Evolutionary conservation across 2,888 invertebrate genomes (phyloP), one percentile per base, ranked within the genome.

Genomic region (Mimumesa dahlbomi): DNA sequence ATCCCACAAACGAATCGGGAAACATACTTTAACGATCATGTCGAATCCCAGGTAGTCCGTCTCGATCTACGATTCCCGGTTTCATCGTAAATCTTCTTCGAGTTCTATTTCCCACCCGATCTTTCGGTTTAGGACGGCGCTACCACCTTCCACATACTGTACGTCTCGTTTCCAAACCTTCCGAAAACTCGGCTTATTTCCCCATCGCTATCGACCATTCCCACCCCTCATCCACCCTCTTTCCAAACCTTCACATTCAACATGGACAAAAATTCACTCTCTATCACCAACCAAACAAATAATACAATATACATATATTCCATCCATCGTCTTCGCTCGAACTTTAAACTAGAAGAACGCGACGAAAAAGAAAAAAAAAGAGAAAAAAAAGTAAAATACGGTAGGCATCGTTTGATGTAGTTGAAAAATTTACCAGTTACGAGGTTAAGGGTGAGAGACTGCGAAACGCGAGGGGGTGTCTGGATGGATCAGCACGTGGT

Each of bases 91-190:
- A 73, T 76, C 77, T 77, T 77, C 49, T 49, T 56, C 70, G 52
- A 70, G 66, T 72, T 64, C 71, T 46, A 69, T 77, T 76, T 77
- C 73, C 70, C 70, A 62, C 56, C 70, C 77, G 73, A 76, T 76
- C 66, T 73, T 66, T 46, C 70, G 45, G 62, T n/a, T n/a, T n/a
- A n/a, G n/a, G n/a, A n/a, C n/a, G n/a, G n/a, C n/a, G n/a, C n/a
- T n/a, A n/a, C n/a, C n/a, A n/a, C n/a, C n/a, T n/a, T n/a, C n/a
- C n/a, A n/a, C n/a, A n/a, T n/a, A n/a, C n/a, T n/a, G n/a, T n/a
- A n/a, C n/a, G n/a, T n/a, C n/a, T n/a, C n/a, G n/a, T n/a, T n/a
- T n/a, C n/a, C n/a, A n/a, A n/a, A n/a, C n/a, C n/a, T n/a, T 48
- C 13, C 19, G n/a, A 21, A 31, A 53, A 53, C 48, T 52, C 31